Evolutionary conservation across 2,888 invertebrate genomes (phyloP).

Genomic region (Protonemura montana): DNA sequence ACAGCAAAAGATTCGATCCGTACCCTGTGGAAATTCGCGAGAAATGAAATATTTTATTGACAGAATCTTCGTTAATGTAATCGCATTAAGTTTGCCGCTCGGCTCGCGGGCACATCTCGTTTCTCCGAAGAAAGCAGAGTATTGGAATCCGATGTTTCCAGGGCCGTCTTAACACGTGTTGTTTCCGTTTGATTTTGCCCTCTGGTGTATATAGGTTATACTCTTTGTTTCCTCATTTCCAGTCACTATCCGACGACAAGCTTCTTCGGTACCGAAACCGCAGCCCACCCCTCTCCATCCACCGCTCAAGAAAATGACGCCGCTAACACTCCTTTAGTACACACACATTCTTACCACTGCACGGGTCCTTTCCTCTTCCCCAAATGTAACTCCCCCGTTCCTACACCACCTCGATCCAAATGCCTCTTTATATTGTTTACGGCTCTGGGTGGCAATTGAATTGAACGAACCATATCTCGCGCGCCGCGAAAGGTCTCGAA

Average conservation of each 20-base stretch:
- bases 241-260: neutral
- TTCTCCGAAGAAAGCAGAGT: constrained; percentile 12
- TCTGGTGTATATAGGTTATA: neutral
- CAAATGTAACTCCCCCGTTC: neutral
- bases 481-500: neutral
- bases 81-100: neutral
- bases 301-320: neutral
- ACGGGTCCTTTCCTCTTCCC: neutral
- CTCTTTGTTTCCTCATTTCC: neutral
- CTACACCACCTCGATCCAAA: neutral
- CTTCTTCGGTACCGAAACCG: neutral
- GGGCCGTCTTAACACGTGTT: neutral
- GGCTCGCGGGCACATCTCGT: neutral
- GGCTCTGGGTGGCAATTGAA: neutral
- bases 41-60: constrained; percentile 7
- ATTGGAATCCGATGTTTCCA: constrained; percentile 12
- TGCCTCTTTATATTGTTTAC: neutral
- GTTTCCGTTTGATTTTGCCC: neutral
- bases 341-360: neutral
- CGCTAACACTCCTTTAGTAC: neutral
- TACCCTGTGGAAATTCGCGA: neutral
- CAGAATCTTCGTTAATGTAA: constrained; percentile 12
- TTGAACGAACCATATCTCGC: constrained; percentile 3
- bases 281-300: neutral
- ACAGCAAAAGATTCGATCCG: neutral